Conservation (phyloP, 2,113 vertebrate species). For the Physeter macrocephalus region DNA sequence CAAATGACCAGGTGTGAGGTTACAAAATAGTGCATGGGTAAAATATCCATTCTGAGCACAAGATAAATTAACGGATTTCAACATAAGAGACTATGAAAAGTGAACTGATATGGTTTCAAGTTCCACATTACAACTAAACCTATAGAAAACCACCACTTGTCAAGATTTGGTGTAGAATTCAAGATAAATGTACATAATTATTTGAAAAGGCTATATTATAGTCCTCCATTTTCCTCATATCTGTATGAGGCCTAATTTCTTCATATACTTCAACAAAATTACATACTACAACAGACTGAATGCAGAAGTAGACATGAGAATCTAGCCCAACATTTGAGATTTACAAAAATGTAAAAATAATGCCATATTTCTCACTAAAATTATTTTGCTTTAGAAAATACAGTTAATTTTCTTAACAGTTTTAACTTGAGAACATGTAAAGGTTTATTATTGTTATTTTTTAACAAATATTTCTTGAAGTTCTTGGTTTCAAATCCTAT, state of each 20-base stretch:
- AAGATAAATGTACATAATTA: background rate
- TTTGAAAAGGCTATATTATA: slow-evolving; percentile 6
- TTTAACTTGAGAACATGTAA: background rate
- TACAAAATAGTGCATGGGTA: background rate
- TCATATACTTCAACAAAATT: background rate
- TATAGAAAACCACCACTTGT: background rate
- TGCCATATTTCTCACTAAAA: background rate
- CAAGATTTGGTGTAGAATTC: background rate
- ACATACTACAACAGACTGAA: background rate
- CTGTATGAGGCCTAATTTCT: background rate
- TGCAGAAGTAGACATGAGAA: background rate
- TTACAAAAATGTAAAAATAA: background rate
- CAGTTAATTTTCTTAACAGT: background rate
- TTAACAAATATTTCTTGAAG: background rate
- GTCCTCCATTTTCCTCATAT: background rate
- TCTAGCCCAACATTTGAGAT: background rate
- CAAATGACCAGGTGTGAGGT: background rate
- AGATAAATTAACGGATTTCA: background rate
- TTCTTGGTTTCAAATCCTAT: background rate
- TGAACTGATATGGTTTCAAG: background rate
- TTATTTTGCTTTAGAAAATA: background rate
- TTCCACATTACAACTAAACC: background rate
- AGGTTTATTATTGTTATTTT: background rate
- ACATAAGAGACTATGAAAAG: background rate
- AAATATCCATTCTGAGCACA: background rate